Evolutionary conservation across 2,797 vertebrate species (phyloP).

Genomic region (Pelodytes ibericus): DNA sequence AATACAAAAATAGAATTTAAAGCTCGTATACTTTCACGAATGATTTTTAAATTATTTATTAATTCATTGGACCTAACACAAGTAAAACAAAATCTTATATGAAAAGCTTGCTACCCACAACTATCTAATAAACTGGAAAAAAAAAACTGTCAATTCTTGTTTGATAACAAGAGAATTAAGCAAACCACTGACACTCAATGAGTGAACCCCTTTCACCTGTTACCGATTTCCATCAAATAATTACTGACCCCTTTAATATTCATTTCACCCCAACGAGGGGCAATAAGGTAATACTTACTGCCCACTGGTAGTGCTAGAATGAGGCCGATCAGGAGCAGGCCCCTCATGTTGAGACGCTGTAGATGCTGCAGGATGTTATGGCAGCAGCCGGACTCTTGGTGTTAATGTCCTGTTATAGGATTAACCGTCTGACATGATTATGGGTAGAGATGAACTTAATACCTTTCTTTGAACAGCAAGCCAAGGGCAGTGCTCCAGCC

Average conservation of each 20-base stretch:
- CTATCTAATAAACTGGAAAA: too few species aligned
- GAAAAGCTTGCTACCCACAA: too few species aligned
- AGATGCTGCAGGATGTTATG: conserved; percentile 13
- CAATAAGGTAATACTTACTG: conserved; percentile 32
- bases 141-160: too few species aligned
- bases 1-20: too few species aligned
- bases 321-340: conserved; percentile 41
- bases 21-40: too few species aligned
- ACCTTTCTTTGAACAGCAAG: conserved; percentile 19
- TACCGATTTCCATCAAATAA: too few species aligned
- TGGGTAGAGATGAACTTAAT: conserved; percentile 33
- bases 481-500: conserved; percentile 16
- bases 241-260: not conserved
- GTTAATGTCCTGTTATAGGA: conserved; percentile 51
- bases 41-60: too few species aligned
- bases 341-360: conserved; percentile 36
- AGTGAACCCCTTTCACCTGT: not conserved
- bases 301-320: conserved; percentile 35
- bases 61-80: too few species aligned
- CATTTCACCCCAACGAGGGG: not conserved
- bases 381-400: conserved; percentile 15
- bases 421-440: conserved; percentile 51
- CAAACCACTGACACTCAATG: not conserved
- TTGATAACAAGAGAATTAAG: too few species aligned
- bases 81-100: too few species aligned